phyloP scores from a whole-genome alignment of 2,113 vertebrate genomes.

The Tiliqua scincoides region DNA sequence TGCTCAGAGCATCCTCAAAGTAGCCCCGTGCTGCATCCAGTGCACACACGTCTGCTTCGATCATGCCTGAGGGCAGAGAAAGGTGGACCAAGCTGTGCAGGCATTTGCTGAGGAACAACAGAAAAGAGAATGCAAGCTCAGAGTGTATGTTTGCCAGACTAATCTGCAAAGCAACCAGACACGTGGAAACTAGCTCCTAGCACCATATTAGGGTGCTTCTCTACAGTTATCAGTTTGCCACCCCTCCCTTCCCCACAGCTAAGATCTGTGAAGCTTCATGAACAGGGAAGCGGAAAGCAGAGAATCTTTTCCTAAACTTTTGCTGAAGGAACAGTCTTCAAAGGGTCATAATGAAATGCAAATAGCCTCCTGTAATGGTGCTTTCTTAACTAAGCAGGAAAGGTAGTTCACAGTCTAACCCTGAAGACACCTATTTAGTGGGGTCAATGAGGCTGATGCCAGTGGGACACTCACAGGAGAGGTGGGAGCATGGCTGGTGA shows the following conservation, averaged over 20 bases:
- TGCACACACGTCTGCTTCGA: slow-evolving; percentile 76
- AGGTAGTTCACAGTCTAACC: not conserved
- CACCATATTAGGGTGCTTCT: not conserved
- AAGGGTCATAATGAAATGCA: not conserved
- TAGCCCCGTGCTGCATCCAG: slow-evolving; percentile 86
- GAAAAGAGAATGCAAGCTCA: slow-evolving; percentile 34
- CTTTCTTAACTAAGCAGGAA: not conserved
- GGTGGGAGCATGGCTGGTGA: not conserved
- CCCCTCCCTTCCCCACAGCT: not conserved
- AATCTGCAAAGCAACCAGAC: not conserved
- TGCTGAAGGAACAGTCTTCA: not conserved
- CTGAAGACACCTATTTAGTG: not conserved
- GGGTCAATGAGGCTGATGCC: not conserved
- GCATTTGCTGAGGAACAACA: slow-evolving; percentile 82
- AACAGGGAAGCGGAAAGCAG: not conserved
- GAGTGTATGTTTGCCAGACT: slow-evolving; percentile 29
- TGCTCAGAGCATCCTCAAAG: slow-evolving; percentile 86
- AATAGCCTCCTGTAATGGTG: not conserved
- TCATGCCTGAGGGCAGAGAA: slow-evolving; percentile 79
- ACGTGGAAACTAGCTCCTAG: not conserved
- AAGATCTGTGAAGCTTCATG: not conserved
- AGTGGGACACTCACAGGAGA: not conserved
- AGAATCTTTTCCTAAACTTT: not conserved
- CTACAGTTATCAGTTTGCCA: not conserved
- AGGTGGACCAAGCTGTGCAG: slow-evolving; percentile 88